Evolutionary conservation across 2,888 invertebrate genomes (phyloP), one percentile per base, ranked within the genome.

Genomic region (Platynereis dumerilii): DNA sequence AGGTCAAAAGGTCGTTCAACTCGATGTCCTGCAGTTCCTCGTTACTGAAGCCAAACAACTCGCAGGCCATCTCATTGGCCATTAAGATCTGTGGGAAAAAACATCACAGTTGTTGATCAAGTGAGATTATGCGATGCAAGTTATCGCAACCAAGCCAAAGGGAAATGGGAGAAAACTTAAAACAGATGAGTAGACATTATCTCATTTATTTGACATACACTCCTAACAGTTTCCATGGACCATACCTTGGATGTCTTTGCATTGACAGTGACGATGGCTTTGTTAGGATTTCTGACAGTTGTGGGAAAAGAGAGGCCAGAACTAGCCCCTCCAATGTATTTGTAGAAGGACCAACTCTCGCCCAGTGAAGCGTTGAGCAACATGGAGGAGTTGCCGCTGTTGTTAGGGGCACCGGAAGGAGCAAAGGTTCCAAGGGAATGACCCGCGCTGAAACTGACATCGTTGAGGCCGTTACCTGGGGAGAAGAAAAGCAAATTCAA

Each of bases 231-330:
- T n/a, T n/a, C n/a, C n/a, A n/a, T n/a, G n/a, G n/a, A n/a, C 26
- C 34, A 39, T 77, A 89, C 89, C 86, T 89, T 88, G 24, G 88
- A 88, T 39, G 88, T 87, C 69, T 87, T 87, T 7, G 88, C 87
- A 80, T 90, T 88, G 67, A 90, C 88, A 29, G 90, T 90, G 74
- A 90, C 89, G 2, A 90, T 87, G 61, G 89, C 90, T 78, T 90
- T 90, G 82, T 88, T 89, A 1, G 89, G 88, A 79, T 89, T 90
- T 56, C 89, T 86, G 7, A 83, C 76, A 52, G 75, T 76, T 0
- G 77, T 72, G 1, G 80, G 79, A 59, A 76, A 77, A 1, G 45
- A 39, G 7, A 66, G 45, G 1, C 72, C 73, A 1, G 66, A 59
- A 54, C 75, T 72, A 0, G 72, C 74, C 17, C 76, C 75, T 2